Base-by-base conservation (phyloP, 1,140 invertebrate genomes). In the Brachionus asplanchnoidis region DNA sequence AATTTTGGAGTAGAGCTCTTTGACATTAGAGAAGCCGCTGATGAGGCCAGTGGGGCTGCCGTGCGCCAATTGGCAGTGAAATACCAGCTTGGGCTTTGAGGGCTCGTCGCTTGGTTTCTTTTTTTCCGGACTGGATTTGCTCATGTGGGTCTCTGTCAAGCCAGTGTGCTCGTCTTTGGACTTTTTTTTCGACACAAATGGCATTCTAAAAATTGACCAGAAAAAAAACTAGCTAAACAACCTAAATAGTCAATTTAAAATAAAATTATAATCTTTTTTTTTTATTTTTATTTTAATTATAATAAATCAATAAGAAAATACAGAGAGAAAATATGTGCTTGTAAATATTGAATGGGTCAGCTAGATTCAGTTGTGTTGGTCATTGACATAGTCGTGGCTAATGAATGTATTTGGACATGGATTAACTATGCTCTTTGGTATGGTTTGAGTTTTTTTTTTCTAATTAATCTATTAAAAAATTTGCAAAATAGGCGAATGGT, bases 1-100 rank as follows among this genome's bases (percentile, higher is more conserved):
- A 87, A 99, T 98, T 89, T 96, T 97, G 88, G 95, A 92, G 88
- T 99, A 99, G 0, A 99, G 91, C 89, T 98, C 96, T 87, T 94
- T 94, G 9, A 98, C 95, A 89, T 96, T 98, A 26, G 94, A 93
- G 89, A 98, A 98, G 80, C 95, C 95, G 9, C 95, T 95, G 86
- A 99, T 97, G 32, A 97, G 92, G 7, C 94, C 95, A 0, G 96
- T 96, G 0, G 96, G 95, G 88, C 95, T 96, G 8, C 97, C 97
- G 86, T 99, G 96, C 0, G 97, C 97, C 88, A 97, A 93, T 89
- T 98, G 97, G 89, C 96, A 98, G 60, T 77, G 84, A 77, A 84
- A 84, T 17, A 84, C 60, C 26, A 84, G 65, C 53, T 84, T 84
- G 23, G 82, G 65, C n/a, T 82, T 82, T 2, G 79, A 42, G 12